These are phyloP conservation scores for Tyria jacobaeae DNA, from an alignment of 2,888 invertebrate genomes.

Conservation along the genomic window DNA sequence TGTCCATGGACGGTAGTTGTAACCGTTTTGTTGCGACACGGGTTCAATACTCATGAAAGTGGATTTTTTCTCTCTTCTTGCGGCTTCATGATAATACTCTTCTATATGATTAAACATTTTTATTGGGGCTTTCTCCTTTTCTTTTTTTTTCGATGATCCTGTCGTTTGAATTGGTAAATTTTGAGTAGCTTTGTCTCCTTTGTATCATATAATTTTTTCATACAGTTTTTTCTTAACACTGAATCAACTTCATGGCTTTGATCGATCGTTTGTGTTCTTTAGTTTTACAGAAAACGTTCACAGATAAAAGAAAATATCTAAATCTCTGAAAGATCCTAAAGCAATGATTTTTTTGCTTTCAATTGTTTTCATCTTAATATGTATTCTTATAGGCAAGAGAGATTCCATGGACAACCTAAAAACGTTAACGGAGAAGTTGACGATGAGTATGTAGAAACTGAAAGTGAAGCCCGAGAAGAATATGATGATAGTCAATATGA, in stretches of 20 bases:
- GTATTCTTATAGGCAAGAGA: neutral
- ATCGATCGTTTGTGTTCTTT: no score
- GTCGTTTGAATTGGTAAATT: neutral
- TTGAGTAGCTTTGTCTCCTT: neutral
- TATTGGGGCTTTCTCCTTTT: neutral
- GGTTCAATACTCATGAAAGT: no score
- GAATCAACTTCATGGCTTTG: no score
- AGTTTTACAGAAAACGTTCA: no score
- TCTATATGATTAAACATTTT: neutral
- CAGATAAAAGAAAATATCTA: no score
- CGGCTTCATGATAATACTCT: neutral
- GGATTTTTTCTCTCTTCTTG: neutral
- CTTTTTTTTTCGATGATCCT: neutral
- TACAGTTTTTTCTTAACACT: no score
- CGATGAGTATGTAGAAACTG: conserved; percentile 6
- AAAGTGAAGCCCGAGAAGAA: conserved; percentile 47
- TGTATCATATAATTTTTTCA: no score
- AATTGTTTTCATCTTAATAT: neutral
- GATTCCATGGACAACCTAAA: neutral
- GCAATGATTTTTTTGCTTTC: no score
- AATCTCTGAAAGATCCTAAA: no score
- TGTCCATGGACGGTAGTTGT: no score
- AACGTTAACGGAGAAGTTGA: conserved; percentile 2
- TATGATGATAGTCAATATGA: conserved; percentile 65
- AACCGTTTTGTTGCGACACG: no score